These are phyloP conservation scores for Homarus gammarus DNA, from an alignment of 2,888 invertebrate species.

Conservation along the genomic window DNA sequence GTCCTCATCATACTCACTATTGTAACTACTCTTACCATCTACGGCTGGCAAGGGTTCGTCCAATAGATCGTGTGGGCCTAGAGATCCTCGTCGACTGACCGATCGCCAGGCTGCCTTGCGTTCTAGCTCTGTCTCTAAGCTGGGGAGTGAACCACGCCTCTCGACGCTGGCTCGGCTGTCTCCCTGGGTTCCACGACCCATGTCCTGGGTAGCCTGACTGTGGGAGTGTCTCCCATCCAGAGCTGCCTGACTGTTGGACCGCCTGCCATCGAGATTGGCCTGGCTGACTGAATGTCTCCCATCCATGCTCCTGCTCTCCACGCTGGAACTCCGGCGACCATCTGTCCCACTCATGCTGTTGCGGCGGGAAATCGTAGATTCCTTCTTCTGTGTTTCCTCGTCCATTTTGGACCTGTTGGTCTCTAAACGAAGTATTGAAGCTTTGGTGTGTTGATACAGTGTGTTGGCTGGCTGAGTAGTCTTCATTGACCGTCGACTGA, in stretches of 20 bases:
- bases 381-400: slow-evolving; percentile 68
- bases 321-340: slow-evolving; percentile 67
- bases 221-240: slow-evolving; percentile 53
- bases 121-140: slow-evolving; percentile 68
- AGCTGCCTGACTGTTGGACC: slow-evolving; percentile 61
- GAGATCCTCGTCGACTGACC: slow-evolving; percentile 59
- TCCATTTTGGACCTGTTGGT: slow-evolving; percentile 72
- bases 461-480: slow-evolving; percentile 54
- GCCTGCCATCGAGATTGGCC: slow-evolving; percentile 46
- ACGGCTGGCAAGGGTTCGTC: slow-evolving; percentile 46
- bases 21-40: slow-evolving; percentile 45
- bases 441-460: slow-evolving; percentile 74
- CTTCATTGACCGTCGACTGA: slow-evolving; percentile 48
- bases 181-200: slow-evolving; percentile 27
- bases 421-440: slow-evolving; percentile 75
- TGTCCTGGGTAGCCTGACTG: slow-evolving; percentile 44
- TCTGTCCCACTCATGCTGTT: slow-evolving; percentile 67
- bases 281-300: slow-evolving; percentile 59
- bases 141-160: slow-evolving; percentile 71
- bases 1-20: slow-evolving; percentile 48
- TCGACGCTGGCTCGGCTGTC: slow-evolving; percentile 51
- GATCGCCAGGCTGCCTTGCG: slow-evolving; percentile 53
- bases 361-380: slow-evolving; percentile 52
- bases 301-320: slow-evolving; percentile 56
- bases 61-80: slow-evolving; percentile 54